A percentile compares a stretch with the other conserved stretches of the same genome.
Conservation (phyloP, 1,140 invertebrate species). For the Drosophila yakuba region DNA sequence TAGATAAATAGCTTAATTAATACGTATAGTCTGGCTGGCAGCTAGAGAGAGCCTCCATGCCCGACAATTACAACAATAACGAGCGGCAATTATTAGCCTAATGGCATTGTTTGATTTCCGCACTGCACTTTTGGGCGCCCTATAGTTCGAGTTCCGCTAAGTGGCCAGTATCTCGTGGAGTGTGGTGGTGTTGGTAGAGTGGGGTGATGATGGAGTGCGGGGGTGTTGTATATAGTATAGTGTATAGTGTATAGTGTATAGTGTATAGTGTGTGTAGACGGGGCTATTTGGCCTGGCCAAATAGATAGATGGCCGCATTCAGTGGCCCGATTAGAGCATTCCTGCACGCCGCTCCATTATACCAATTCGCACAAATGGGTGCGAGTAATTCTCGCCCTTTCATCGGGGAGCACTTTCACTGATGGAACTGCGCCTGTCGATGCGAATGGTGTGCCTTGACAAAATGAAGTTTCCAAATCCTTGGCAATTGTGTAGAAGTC, state of each 20-base stretch:
- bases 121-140: slow-evolving; percentile 46
- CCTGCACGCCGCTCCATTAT: slow-evolving; percentile 17
- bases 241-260: not conserved
- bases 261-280: not conserved
- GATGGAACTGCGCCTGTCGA: not conserved
- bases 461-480: not conserved
- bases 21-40: slow-evolving; percentile 62
- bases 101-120: slow-evolving; percentile 80
- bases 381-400: slow-evolving; percentile 12
- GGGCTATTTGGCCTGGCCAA: slow-evolving; percentile 28
- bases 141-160: slow-evolving; percentile 34
- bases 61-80: slow-evolving; percentile 77
- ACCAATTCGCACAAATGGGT: slow-evolving; percentile 25
- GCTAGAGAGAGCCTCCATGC: slow-evolving; percentile 22
- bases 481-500: not conserved
- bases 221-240: too few species aligned
- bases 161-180: slow-evolving; percentile 43
- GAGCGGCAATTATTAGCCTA: slow-evolving; percentile 78
- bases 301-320: slow-evolving; percentile 45
- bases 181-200: not conserved
- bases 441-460: not conserved
- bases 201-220: too few species aligned
- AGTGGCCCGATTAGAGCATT: slow-evolving; percentile 34
- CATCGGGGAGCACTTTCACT: not conserved
- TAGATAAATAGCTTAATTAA: slow-evolving; percentile 84